Base-by-base conservation (phyloP, 2,888 invertebrate genomes). In the Callyntrura guangdongensis region DNA sequence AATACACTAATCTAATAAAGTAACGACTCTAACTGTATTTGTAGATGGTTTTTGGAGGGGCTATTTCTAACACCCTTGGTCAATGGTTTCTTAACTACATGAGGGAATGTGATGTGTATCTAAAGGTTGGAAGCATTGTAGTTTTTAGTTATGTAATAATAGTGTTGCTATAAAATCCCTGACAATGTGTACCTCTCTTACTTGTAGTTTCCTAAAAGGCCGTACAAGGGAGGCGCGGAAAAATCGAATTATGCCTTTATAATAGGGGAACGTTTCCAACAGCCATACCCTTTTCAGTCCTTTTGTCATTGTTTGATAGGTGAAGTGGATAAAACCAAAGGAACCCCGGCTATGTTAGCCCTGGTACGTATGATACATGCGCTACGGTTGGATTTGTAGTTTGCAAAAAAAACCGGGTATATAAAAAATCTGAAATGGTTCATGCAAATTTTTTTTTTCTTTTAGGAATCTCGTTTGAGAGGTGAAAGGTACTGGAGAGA, bases 31-130 rank as follows among this genome's bases (percentile, higher is more conserved):
- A 14, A 22, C 14, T 56, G n/a, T 79, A 53, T 20, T 8, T n/a
- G n/a, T 82, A 87, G 87, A 47, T 87, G 49, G 87, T 87, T 1
- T 87, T 69, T 59, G 87, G 87, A n/a, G 87, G 87, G n/a, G 87
- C 87, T 8, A 47, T 87, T 69, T 64, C 87, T 1, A 87, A 87
- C n/a, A 82, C 56, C 9, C 81, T 87, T 17, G 81, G 81, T 14
- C 56, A 87, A n/a, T 87, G 87, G 87, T 87, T 87, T 56, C 82
- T 69, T 14, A 69, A 81, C 47, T 87, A 81, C n/a, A 56, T 87
- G 56, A 53, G 69, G 14, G 87, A 87, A 69, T 87, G 87, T 22
- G 87, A 87, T 25, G 45, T 11, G 0, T 87, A 81, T 20, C 56
- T 87, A 6, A 81, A 82, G 87, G 87, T 87, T 67, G 2, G 9